Evolutionary conservation across 2,888 invertebrate genomes (phyloP), one percentile per base, ranked within the genome.

Genomic region (Acheta domesticus): DNA sequence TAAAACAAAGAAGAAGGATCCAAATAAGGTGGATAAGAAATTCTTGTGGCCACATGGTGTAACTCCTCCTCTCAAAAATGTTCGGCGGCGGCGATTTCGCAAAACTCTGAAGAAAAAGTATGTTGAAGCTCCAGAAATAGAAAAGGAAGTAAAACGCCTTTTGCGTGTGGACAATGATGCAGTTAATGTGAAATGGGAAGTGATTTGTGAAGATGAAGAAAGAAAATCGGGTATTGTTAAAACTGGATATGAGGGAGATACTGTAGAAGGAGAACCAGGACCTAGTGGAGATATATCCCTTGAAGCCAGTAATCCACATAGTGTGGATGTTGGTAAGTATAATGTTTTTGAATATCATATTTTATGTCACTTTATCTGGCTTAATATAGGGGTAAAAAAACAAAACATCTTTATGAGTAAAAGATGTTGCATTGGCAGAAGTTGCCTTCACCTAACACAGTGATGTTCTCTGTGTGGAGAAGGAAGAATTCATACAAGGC

Each of bases 51-150:
- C 97, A 0, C 99, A 99, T 87, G 99, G 99, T 62, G 89, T 99
- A 76, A 97, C 98, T 4, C 97, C 98, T 0, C 98, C 99, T 0
- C 89, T 97, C 80, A 99, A 99, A 87, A 99, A 99, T 88, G 96
- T 97, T 0, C 90, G 98, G 14, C 95, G 95, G 83, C 90, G 97
- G 79, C 90, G 98, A 80, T 98, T 98, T 85, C 91, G 98, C 62
- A 98, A 98, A 88, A 98, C 97, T 0, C 86, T 98, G 49, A 96
- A 96, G 86, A 99, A 99, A 87, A 99, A 99, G 87, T 96, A 95
- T 87, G 96, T 96, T 1, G 98, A 98, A 87, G 96, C 97, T 48
- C 98, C 98, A 0, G 98, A 99, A 88, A 97, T 98, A 82, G 99
- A 99, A 86, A 98, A 98, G 86, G 99, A 99, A 89, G 96, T 99